phyloP scores from a whole-genome alignment of 2,113 vertebrate species.

The Alosa alosa region DNA sequence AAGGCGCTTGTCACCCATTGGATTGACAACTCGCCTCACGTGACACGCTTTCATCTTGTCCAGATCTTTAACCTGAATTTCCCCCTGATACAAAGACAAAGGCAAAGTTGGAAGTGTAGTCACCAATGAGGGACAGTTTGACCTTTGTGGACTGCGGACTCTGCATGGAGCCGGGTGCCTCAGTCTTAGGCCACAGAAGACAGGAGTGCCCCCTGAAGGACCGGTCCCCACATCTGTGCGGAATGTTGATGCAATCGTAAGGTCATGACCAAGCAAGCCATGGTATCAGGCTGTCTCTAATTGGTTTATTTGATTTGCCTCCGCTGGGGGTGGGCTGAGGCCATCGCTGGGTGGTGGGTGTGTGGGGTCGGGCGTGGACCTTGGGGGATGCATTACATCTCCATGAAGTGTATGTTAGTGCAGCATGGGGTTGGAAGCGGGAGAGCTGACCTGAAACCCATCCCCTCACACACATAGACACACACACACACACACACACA shows the following conservation, averaged over 20 bases:
- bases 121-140: constrained; percentile 14
- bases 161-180: background rate
- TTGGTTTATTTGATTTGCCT: constrained; percentile 52
- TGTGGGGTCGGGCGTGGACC: constrained; percentile 19
- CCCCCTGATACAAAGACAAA: background rate
- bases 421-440: background rate
- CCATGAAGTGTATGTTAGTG: background rate
- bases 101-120: background rate
- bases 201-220: constrained; percentile 24
- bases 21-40: background rate
- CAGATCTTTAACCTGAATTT: background rate
- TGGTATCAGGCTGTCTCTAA: constrained; percentile 26
- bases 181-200: background rate
- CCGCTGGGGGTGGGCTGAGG: constrained; percentile 27
- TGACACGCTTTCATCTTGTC: background rate
- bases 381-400: background rate
- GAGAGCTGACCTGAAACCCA: background rate
- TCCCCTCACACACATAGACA: background rate
- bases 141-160: constrained; percentile 18
- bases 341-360: constrained; percentile 25
- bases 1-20: background rate
- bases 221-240: constrained; percentile 5
- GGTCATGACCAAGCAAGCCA: constrained; percentile 18
- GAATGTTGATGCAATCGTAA: constrained; percentile 28
- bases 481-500: background rate